These are phyloP conservation scores for Anolis sagrei DNA, from an alignment of 2,113 vertebrate species.

Conservation along the genomic window DNA sequence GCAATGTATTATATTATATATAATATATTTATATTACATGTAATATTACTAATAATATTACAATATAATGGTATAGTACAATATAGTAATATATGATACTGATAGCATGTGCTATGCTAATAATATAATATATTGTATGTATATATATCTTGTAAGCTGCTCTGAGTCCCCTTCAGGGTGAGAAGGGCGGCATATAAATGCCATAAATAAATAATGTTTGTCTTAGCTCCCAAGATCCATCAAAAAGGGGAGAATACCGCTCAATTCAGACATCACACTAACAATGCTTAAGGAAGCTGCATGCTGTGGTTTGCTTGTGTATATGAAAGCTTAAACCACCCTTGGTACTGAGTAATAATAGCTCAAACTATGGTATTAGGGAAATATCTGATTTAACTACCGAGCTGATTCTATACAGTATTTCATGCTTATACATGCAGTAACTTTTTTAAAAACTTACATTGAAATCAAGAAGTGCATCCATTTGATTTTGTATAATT, in stretches of 20 bases:
- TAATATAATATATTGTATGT: too few relatives aligned
- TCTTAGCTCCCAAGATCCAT: background rate
- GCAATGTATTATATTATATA: too few relatives aligned
- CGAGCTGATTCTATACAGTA: background rate
- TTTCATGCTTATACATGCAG: background rate
- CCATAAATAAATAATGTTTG: too few relatives aligned
- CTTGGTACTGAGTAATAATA: background rate
- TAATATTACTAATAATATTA: too few relatives aligned
- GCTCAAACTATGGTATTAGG: background rate
- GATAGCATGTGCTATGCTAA: too few relatives aligned
- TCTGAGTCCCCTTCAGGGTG: too few relatives aligned
- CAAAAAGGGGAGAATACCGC: background rate
- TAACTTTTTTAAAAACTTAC: slow-evolving; percentile 76
- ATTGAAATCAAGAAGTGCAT: slow-evolving; percentile 94
- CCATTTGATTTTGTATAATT: slow-evolving; percentile 93
- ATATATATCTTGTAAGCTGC: too few relatives aligned
- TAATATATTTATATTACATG: too few relatives aligned
- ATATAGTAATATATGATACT: too few relatives aligned
- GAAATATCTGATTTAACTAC: background rate
- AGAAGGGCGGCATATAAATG: too few relatives aligned
- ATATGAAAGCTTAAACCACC: background rate
- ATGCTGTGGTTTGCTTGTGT: background rate
- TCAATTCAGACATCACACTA: background rate
- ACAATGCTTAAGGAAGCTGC: background rate
- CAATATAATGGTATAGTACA: too few relatives aligned